Evolutionary conservation across 2,797 vertebrate species (phyloP).

Genomic region (Crocodylus rhombifer): DNA sequence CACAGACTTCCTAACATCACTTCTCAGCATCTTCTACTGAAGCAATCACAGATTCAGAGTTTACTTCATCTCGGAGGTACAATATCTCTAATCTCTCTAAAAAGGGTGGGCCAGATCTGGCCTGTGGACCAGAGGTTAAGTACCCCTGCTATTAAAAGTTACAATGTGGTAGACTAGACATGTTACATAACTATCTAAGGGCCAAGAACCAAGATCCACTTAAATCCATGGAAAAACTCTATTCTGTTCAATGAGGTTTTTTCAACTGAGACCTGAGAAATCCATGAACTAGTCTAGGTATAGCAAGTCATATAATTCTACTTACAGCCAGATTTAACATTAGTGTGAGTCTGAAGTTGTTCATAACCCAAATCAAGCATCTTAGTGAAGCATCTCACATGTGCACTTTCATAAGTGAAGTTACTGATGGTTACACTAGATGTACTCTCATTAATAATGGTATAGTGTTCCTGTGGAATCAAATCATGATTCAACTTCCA

Average conservation of each 20-base stretch:
- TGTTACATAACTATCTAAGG: not conserved
- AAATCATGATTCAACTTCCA: slow-evolving; percentile 67
- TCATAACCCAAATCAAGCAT: not conserved
- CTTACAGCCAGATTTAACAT: slow-evolving; percentile 76
- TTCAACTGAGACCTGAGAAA: not conserved
- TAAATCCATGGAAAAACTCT: not conserved
- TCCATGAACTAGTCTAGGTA: not conserved
- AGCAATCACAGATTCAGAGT: not conserved
- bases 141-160: not conserved
- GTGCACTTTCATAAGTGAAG: slow-evolving; percentile 55
- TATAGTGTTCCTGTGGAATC: slow-evolving; percentile 45
- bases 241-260: not conserved
- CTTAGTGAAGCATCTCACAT: slow-evolving; percentile 61
- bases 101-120: not conserved
- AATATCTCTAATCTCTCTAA: fast-evolving
- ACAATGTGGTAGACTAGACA: not conserved
- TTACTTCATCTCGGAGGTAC: not conserved
- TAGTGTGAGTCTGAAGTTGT: slow-evolving; percentile 46
- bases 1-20: not conserved
- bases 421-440: slow-evolving; percentile 64
- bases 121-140: not conserved
- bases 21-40: not conserved
- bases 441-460: slow-evolving; percentile 57
- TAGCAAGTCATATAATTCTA: not conserved
- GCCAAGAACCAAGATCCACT: not conserved